Base-by-base conservation (phyloP, 1,140 invertebrate genomes). In the Drosophila sulfurigaster region DNA sequence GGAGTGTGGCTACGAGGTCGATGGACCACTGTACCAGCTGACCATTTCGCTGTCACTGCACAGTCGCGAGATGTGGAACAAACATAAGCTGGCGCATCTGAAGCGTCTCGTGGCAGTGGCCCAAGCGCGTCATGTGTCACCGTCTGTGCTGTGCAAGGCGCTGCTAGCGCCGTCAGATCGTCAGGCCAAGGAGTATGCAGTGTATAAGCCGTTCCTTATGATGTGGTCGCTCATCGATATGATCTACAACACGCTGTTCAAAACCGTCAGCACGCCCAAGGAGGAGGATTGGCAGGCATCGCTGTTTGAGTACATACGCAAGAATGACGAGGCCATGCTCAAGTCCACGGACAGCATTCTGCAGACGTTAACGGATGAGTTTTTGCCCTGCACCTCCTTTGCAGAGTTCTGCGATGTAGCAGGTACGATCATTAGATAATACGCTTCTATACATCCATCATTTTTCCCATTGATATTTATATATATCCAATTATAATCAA, bases 271-370 rank as follows among this genome's bases (percentile, higher is more conserved):
- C 58, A 94, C 96, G n/a, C 94, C 94, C 8, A 94, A 94, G 13
- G 96, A 96, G 67, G 96, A 96, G 62, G 96, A 97, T 74, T 99
- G 98, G 98, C 95, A 97, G 4, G 94, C 95, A 4, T 95, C 96
- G 70, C 93, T 99, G 65, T 98, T 98, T 28, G 97, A 98, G 90
- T 99, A 97, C 91, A 98, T 99, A 82, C 95, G 98, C 4, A 96
- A 98, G 87, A 99, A 98, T 93, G 99, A 99, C 93, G 97, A 98
- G 92, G 94, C 94, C 8, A 94, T 99, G 91, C 93, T 98, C 8
- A 98, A 99, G 93, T 95, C 95, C 32, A 97, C 97, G 13, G 97
- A 98, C 91, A 95, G 95, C 65, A 94, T 98, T 46, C 94, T 99
- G 51, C 93, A 95, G 10, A 94, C 94, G 3, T 97, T 98, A 81